Percentiles rank a stretch among this genome's conserved stretches.
phyloP scores from a whole-genome alignment of 2,888 invertebrate genomes.

The Eristalis tenax region DNA sequence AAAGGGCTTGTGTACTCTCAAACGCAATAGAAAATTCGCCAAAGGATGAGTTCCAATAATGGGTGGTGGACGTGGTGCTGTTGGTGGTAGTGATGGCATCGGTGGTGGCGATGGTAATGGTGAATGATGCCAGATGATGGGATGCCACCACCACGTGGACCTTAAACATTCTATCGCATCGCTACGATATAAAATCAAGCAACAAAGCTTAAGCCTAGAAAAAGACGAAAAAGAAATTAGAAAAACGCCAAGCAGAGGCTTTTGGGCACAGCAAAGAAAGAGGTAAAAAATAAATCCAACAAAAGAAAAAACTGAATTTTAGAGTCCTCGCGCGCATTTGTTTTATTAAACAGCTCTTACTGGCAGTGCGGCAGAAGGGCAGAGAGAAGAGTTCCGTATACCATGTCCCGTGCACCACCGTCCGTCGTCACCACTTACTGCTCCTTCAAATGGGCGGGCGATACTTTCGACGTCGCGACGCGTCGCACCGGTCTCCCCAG shows the following conservation, averaged over 20 bases:
- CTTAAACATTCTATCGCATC: conserved; percentile 68
- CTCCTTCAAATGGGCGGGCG: conserved; percentile 43
- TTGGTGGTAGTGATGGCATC: conserved; percentile 2
- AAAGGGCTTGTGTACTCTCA: conserved; percentile 60
- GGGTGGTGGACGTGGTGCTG: conserved; percentile 41
- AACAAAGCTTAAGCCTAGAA: conserved; percentile 66
- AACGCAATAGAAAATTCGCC: conserved; percentile 64
- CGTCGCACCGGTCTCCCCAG: conserved; percentile 16
- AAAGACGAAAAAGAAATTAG: conserved; percentile 47
- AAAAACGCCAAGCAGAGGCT: conserved; percentile 45
- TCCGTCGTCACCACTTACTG: conserved; percentile 25
- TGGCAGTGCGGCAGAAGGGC: conserved; percentile 14
- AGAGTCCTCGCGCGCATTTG: conserved; percentile 64
- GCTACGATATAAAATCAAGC: conserved; percentile 69
- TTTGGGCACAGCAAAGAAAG: conserved; percentile 8
- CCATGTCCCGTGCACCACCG: neutral
- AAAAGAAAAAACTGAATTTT: conserved; percentile 63
- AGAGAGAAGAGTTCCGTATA: conserved; percentile 16
- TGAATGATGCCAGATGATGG: conserved; percentile 22
- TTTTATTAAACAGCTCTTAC: conserved; percentile 69
- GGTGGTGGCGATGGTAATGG: conserved; percentile 22
- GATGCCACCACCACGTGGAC: conserved; percentile 56
- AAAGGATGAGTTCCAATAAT: conserved; percentile 70
- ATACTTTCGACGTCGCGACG: conserved; percentile 45
- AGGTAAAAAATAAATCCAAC: conserved; percentile 10